These are phyloP conservation scores for Neoarius graeffei DNA, from an alignment of 2,113 vertebrate genomes.

Conservation along the genomic window DNA sequence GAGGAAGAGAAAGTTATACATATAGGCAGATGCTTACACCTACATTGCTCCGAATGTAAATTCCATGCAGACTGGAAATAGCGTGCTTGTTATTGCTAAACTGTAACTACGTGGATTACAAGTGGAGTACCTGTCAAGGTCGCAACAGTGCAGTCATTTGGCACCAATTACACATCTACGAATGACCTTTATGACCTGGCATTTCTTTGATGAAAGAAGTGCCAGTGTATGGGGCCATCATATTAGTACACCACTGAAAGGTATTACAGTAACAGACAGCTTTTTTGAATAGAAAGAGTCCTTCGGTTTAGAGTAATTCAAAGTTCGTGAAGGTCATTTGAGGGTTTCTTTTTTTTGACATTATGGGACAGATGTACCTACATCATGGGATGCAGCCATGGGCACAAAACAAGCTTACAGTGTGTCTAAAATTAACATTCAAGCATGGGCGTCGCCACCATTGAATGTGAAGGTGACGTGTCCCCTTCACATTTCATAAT, in stretches of 20 bases:
- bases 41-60: neutral
- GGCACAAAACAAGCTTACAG: neutral
- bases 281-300: neutral
- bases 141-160: neutral
- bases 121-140: neutral
- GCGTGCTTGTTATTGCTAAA: neutral
- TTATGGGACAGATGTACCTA: neutral
- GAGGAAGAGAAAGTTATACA: neutral
- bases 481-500: no score
- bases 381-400: neutral
- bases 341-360: neutral
- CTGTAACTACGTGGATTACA: neutral
- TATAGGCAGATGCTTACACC: neutral
- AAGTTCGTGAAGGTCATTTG: neutral
- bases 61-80: neutral
- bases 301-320: neutral
- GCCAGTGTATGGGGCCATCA: neutral
- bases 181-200: neutral
- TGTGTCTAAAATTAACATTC: slow-evolving; percentile 15
- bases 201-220: neutral
- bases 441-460: no score
- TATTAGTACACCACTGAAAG: neutral
- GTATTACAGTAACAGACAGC: neutral
- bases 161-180: slow-evolving; percentile 13
- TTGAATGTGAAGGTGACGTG: no score